Base-by-base conservation (phyloP, 1,140 invertebrate species). In the Trachymyrmex cornetzi region DNA sequence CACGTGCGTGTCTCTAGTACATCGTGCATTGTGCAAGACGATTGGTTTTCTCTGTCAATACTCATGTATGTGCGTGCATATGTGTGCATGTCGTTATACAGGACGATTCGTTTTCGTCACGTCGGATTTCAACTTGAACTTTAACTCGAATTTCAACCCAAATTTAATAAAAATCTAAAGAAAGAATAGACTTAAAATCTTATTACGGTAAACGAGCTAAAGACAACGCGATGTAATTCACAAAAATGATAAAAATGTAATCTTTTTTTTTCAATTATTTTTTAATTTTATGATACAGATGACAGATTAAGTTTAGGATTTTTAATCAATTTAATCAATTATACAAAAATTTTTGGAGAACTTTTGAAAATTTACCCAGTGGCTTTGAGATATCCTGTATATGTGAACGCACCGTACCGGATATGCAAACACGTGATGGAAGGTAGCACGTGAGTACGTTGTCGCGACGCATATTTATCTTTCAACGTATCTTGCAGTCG, bases 1-100 rank as follows among this genome's bases (percentile, higher is more conserved):
- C 88, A 90, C 82, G 86, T 91, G 90, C 92, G 91, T 89, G 88
- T 92, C 92, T 93, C 91, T 92, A 93, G 88, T 89, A 86, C 87
- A 59, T 27, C 79, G 75, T 72, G 74, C 48, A 89, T 87, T 85
- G 80, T 89, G 19, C 24, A 48, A 16, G 59, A 69, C 64, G 79
- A 84, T 79, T 64, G 44, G 30, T 80, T 80, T 64, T 24, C 71
- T 85, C 50, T 63, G 38, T 50, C 38, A 24, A 44, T 75, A 38
- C 71, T 48, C 57, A 7, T 22, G 14, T n/a, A 11, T 72, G 44
- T 38, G 27, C 6, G 50, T 30, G 44, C 7, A 34, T 16, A 6
- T 72, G n/a, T 50, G 67, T 11, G 16, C 63, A 5, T 2, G 27
- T 27, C 12, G 6, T 27, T 57, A 38, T 34, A 55, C 30, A 55